phyloP scores from a whole-genome alignment of 64 coral and sea anemone species.

The Stichodactyla mertensii region DNA sequence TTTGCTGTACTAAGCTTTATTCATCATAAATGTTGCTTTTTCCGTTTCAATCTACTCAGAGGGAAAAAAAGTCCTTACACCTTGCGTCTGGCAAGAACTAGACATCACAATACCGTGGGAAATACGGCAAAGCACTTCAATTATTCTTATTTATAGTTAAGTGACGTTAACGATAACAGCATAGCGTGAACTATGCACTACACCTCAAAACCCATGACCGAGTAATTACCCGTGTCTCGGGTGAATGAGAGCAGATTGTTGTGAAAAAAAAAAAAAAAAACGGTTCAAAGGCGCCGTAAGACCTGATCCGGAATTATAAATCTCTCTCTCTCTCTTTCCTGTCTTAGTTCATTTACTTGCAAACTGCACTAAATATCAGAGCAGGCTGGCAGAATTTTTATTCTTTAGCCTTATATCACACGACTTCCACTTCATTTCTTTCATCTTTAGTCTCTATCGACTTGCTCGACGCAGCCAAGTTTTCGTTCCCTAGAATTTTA shows the following conservation, averaged over 20 bases:
- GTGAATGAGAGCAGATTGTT: too few species aligned
- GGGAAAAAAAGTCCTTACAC: not conserved
- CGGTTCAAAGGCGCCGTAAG: too few species aligned
- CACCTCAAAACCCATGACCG: too few species aligned
- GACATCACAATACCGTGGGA: slow-evolving; percentile 3
- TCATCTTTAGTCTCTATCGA: not conserved
- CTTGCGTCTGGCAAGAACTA: not conserved
- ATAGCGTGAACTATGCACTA: not conserved
- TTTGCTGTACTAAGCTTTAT: too few species aligned
- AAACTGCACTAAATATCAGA: too few species aligned
- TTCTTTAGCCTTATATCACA: not conserved
- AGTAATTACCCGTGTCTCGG: too few species aligned
- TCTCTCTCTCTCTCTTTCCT: not conserved
- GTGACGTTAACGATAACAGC: not conserved
- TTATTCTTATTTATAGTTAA: not conserved
- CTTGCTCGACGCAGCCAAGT: slow-evolving; percentile 24
- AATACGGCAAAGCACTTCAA: not conserved
- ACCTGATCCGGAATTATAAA: too few species aligned
- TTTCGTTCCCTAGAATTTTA: slow-evolving; percentile 49
- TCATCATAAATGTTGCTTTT: not conserved
- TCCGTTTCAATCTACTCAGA: not conserved
- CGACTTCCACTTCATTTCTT: not conserved
- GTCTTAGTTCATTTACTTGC: not conserved
- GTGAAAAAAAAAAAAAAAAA: too few species aligned
- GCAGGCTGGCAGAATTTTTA: too few species aligned